A percentile compares a stretch with the other conserved stretches of the same genome.
These are phyloP conservation scores for Elaeidobius kamerunicus DNA, from an alignment of 2,888 invertebrate genomes.

Conservation along the genomic window DNA sequence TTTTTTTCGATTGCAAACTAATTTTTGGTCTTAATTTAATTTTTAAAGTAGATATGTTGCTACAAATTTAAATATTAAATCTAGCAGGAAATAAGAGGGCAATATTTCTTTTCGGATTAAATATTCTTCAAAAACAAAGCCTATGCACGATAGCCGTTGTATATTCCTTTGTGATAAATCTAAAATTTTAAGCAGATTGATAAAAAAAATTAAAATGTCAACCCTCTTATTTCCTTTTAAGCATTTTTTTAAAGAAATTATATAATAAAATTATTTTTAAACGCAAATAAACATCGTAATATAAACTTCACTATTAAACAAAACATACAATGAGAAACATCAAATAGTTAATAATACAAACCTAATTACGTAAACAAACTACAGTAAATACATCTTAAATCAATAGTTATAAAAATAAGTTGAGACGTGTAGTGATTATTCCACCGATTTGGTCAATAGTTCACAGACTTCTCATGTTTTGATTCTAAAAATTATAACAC, in stretches of 20 bases:
- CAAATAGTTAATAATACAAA: constrained; percentile 20
- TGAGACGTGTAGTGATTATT: constrained; percentile 12
- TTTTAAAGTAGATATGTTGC: constrained; percentile 42
- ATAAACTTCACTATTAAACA: constrained; percentile 15
- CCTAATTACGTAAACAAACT: constrained; percentile 16
- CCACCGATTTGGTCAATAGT: constrained; percentile 23
- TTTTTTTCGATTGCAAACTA: constrained; percentile 41
- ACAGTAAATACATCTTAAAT: constrained; percentile 14
- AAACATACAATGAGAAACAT: constrained; percentile 10
- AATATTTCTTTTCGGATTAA: not conserved
- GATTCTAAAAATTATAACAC: constrained; percentile 24
- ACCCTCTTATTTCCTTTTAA: not conserved
- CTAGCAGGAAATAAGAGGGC: not conserved
- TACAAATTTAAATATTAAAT: constrained; percentile 29
- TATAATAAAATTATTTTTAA: not conserved
- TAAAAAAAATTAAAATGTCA: not conserved
- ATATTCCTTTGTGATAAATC: not conserved
- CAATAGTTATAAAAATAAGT: constrained; percentile 21
- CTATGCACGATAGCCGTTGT: not conserved
- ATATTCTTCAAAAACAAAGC: not conserved
- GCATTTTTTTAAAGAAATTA: not conserved
- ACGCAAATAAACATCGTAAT: constrained; percentile 9
- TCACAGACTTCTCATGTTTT: constrained; percentile 19
- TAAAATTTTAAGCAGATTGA: not conserved
- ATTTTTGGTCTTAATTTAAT: constrained; percentile 39